Base-by-base conservation (phyloP, 2,888 invertebrate species). In the Cheiracanthium punctorium region DNA sequence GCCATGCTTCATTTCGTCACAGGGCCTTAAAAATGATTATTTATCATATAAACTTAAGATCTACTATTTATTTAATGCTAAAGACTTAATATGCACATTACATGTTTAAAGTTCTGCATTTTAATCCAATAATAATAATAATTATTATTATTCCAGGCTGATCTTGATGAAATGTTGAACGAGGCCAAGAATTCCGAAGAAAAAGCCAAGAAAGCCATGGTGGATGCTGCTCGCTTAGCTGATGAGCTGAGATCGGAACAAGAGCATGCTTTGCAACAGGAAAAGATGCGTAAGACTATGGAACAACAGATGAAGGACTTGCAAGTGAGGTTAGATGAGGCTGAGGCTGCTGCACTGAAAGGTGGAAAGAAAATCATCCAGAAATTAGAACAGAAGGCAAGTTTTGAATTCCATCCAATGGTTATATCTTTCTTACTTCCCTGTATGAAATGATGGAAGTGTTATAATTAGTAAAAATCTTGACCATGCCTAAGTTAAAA, bases 161-260 rank as follows among this genome's bases (percentile, higher is more conserved):
- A 99, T 93, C 95, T 99, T 92, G 99, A 99, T 93, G 99, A 99
- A 93, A 95, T 98, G 92, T 94, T 98, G 93, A 97, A 97, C 94
- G 99, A 99, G 93, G 97, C 98, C 92, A 98, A 98, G 95, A 96
- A 97, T 94, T 97, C 98, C 90, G 99, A 99, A 93, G 99, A 99
- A 93, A 97, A 97, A 94, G 97, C 97, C 91, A 98, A 98, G 95
- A 97, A 98, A 94, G 98, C 98, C 73, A 97, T 98, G 97, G 96
- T 97, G 90, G 99, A 99, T 93, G 98, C 99, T 90, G 98, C 98
- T 91, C 95, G 98, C 92, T 94, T 99, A 89, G 98, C 99, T 90
- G 99, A 99, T 93, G 99, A 99, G 92, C 96, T 99, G 92, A 95
- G 99, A 92, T 98, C 98, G 90, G 99, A 99, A 93, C 99, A 99